Conservation (phyloP, 2,888 invertebrate species). For the Standfussiana lucernea region DNA sequence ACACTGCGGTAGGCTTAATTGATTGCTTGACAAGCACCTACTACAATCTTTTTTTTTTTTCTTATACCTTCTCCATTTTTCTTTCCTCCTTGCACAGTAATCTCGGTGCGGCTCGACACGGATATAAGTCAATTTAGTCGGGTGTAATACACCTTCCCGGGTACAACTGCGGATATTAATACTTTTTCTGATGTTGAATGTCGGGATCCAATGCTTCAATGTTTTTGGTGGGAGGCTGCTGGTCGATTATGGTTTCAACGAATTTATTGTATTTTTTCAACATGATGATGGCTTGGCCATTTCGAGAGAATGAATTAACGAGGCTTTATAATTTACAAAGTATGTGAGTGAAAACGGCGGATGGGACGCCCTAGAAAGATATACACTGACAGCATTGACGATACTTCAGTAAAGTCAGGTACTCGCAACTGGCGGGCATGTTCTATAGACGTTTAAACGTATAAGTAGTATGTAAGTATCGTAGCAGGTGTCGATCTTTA, state of each 20-base stretch:
- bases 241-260: background rate
- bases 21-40: background rate
- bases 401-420: background rate
- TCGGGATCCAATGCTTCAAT: slow-evolving; percentile 46
- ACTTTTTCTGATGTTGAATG: slow-evolving; percentile 67
- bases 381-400: background rate
- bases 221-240: slow-evolving; percentile 28
- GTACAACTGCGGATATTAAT: slow-evolving; percentile 69
- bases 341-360: background rate
- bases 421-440: background rate
- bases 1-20: background rate
- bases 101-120: slow-evolving; percentile 75
- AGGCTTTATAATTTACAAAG: background rate
- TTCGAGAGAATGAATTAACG: background rate
- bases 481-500: background rate
- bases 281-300: background rate
- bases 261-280: background rate
- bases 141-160: slow-evolving; percentile 75
- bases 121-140: slow-evolving; percentile 81
- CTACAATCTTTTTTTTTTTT: background rate
- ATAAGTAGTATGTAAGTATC: background rate
- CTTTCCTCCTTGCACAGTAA: slow-evolving; percentile 59
- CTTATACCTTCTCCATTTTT: slow-evolving; percentile 8
- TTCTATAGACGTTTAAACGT: background rate
- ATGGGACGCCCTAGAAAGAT: background rate